Evolutionary conservation across 2,113 vertebrate species (phyloP), one percentile per base, ranked within the genome.

Genomic region (Cercopithecus mona): DNA sequence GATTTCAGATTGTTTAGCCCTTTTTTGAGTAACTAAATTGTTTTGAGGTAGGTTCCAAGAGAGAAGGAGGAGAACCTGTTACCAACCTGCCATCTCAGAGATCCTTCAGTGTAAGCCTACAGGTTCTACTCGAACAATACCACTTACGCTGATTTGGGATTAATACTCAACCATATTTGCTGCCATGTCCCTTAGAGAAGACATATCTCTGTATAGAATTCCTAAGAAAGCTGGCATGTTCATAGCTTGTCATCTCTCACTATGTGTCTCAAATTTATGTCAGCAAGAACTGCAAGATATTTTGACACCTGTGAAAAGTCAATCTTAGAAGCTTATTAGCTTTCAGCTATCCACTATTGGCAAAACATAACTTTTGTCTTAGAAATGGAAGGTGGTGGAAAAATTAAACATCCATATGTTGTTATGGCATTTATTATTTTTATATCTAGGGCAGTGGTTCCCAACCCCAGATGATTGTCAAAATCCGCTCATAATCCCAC

Each of bases 321-420:
- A 40, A 1, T 75, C 64, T 82, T 92, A 70, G 73, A 86, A 97
- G 8, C 38, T 79, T 73, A 50, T 23, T 95, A 93, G 43, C 30
- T 38, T 75, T 92, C 20, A 86, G 50, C 64, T 81, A 76, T 66
- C 27, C 12, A 12, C 35, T 61, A 38, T 48, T 50, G 79, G 23
- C 6, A 81, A 84, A 87, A 43, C 9, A 35, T 4, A 82, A 16
- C 13, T 79, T 95, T 92, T 83, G 50, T 84, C 38, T 92, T 57
- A 93, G 84, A 96, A 73, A 13, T 73, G 52, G 68, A 79, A 94
- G 45, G 22, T 83, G 78, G 27, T 93, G 86, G 83, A 9, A 75
- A 84, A 82, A 17, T 64, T 59, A 78, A 50, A 78, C 16, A 9
- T 23, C 40, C 66, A 8, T 72, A 8, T 57, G 9, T 30, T 82